Base-by-base conservation (phyloP, 2,797 vertebrate genomes). In the Macrochelys suwanniensis region DNA sequence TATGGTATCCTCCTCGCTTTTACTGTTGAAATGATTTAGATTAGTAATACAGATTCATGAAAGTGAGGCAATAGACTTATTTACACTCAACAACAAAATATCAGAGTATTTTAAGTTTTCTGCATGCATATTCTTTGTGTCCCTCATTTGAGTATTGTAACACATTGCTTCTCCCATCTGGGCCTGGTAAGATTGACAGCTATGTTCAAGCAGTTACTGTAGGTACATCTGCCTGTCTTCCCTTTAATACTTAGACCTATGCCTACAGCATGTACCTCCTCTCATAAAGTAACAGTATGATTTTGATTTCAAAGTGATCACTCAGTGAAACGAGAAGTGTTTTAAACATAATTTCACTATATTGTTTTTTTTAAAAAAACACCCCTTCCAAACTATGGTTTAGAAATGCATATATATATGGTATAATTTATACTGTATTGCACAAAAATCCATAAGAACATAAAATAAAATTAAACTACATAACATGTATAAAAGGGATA, bases 401-500 rank as follows among this genome's bases (percentile, higher is more conserved):
- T 97, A 94, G 87, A 95, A 77, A 95, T 96, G 49, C 49, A 49
- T 47, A 93, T 87, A 94, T 50, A 80, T 82, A 68, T 71, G 95
- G 51, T 15, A 90, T 93, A 19, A 42, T 93, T 93, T 89, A 79
- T 45, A 56, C 59, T 56, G 28, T 74, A 61, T 42, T 90, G 87
- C 86, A 97, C 89, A 95, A 97, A 96, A 95, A 28, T 87, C 56
- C 76, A 37, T 88, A 94, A 96, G 93, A 96, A 95, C 84, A 90
- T 95, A 95, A 95, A 96, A 96, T 92, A 94, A 95, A 96, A 94
- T 88, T 94, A 97, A 97, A 87, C 84, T 88, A 80, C 84, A 80
- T 91, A 94, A 89, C 80, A 95, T 90, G 25, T 90, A 96, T 89
- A 96, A 97, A 97, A 97, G 50, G 87, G 97, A 96, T 95, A 88